Evolutionary conservation across 2,888 invertebrate species (phyloP).

Genomic region (Drosophila fulvimacula): DNA sequence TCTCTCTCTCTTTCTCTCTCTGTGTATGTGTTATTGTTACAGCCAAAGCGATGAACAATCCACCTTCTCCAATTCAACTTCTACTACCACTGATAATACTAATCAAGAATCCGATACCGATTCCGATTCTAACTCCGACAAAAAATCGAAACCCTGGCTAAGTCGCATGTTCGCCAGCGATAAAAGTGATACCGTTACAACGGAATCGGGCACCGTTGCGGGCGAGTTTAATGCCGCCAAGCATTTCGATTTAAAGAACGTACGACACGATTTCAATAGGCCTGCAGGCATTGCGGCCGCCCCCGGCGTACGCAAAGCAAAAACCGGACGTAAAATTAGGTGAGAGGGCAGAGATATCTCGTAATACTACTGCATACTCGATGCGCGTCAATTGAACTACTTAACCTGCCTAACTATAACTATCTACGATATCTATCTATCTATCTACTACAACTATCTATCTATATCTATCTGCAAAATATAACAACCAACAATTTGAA

Average conservation of each 20-base stretch:
- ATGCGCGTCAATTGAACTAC: constrained; percentile 56
- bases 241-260: constrained; percentile 84
- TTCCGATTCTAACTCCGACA: constrained; percentile 75
- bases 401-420: constrained; percentile 41
- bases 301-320: constrained; percentile 79
- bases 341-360: constrained; percentile 82
- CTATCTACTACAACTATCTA: constrained; percentile 31
- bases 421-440: constrained; percentile 30
- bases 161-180: constrained; percentile 83
- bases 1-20: constrained; percentile 59
- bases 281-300: constrained; percentile 84
- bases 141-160: constrained; percentile 84
- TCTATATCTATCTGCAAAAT: constrained; percentile 21
- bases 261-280: constrained; percentile 84
- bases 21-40: constrained; percentile 84
- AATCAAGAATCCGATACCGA: constrained; percentile 69
- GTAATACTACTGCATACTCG: constrained; percentile 47
- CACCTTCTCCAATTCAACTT: constrained; percentile 80
- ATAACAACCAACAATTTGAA: constrained; percentile 20
- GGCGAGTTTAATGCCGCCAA: constrained; percentile 80
- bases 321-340: constrained; percentile 85
- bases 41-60: constrained; percentile 83
- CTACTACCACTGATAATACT: constrained; percentile 76
- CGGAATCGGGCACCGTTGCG: constrained; percentile 31
- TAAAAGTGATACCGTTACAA: constrained; percentile 36